phyloP scores from a whole-genome alignment of 2,797 vertebrate species.

The Orientallactaga sibirica region DNA sequence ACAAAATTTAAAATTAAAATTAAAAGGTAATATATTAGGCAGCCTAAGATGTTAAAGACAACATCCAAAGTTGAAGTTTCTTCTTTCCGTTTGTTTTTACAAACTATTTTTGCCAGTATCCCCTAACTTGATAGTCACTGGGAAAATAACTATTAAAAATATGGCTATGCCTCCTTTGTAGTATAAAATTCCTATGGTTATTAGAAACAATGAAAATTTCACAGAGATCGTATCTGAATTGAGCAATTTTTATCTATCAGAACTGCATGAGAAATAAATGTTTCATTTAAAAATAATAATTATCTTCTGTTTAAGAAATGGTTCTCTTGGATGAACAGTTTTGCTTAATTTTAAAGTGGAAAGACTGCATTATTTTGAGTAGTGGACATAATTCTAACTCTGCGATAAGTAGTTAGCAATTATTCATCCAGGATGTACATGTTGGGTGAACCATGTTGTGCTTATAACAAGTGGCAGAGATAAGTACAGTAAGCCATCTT shows the following conservation, averaged over 20 bases:
- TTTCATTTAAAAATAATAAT: conserved; percentile 19
- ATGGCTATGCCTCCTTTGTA: not conserved
- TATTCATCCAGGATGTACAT: not conserved
- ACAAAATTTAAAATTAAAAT: not conserved
- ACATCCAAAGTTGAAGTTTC: not conserved
- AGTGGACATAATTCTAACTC: not conserved
- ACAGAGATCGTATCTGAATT: not conserved
- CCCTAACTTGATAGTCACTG: not conserved
- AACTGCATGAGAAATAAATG: not conserved
- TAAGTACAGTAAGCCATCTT: not conserved
- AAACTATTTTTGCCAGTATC: not conserved
- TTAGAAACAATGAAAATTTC: not conserved
- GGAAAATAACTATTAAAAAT: not conserved
- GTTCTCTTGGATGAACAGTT: not conserved
- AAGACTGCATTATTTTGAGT: not conserved
- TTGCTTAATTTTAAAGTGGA: not conserved
- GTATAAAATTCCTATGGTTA: not conserved
- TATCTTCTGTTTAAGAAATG: not conserved
- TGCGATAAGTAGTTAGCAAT: not conserved
- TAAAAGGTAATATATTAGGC: not conserved
- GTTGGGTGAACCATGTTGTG: no score
- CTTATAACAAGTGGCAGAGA: not conserved
- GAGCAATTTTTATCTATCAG: not conserved
- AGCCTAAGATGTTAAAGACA: not conserved
- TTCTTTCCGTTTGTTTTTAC: not conserved